phyloP scores from a whole-genome alignment of 2,113 vertebrate species.

The Anguilla rostrata region DNA sequence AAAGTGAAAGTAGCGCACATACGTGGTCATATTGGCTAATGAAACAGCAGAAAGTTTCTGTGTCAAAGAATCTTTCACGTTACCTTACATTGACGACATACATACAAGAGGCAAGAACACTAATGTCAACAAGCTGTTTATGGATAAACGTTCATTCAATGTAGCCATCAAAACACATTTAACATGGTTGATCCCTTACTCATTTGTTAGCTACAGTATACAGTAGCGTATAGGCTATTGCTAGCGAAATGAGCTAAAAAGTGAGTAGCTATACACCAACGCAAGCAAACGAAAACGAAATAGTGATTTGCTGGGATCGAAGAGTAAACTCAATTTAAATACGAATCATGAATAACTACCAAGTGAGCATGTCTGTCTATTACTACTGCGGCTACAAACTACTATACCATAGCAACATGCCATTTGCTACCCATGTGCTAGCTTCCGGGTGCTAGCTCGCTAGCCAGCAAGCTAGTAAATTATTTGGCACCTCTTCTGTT shows the following conservation, averaged over 20 bases:
- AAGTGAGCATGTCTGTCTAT: background rate
- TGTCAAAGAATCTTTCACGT: background rate
- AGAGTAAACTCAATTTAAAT: too few relatives aligned
- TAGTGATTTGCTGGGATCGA: background rate
- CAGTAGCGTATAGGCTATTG: too few relatives aligned
- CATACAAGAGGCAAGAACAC: too few relatives aligned
- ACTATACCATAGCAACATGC: background rate
- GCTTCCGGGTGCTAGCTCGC: background rate
- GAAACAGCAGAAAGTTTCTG: background rate
- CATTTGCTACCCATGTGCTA: background rate
- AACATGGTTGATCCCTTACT: too few relatives aligned
- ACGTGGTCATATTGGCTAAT: background rate
- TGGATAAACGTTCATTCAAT: too few relatives aligned
- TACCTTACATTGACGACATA: too few relatives aligned
- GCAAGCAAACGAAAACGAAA: background rate
- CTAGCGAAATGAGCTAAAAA: too few relatives aligned
- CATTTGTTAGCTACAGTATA: too few relatives aligned
- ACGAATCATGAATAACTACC: background rate
- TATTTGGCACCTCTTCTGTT: constrained; percentile 52
- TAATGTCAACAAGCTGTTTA: too few relatives aligned
- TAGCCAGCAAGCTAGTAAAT: background rate
- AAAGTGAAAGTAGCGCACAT: background rate
- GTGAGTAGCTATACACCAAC: too few relatives aligned
- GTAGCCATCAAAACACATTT: too few relatives aligned
- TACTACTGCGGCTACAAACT: too few relatives aligned